phyloP scores from a whole-genome alignment of 2,797 vertebrate species.

The Muscicapa striata region DNA sequence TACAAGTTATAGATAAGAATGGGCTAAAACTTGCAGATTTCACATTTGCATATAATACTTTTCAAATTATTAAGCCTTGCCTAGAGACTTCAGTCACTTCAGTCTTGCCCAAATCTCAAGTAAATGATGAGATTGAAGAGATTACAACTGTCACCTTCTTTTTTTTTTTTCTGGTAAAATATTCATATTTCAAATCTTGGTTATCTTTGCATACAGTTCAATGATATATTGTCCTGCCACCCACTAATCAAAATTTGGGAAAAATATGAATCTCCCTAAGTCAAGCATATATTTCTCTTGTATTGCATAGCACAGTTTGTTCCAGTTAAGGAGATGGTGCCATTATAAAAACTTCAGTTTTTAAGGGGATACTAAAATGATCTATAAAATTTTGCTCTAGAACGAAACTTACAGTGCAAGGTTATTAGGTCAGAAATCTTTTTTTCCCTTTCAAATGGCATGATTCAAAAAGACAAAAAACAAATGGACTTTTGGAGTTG shows the following conservation, averaged over 20 bases:
- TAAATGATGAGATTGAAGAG: slow-evolving; percentile 70
- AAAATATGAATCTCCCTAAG: slow-evolving; percentile 44
- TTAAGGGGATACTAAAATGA: slow-evolving; percentile 4
- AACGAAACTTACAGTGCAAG: background rate
- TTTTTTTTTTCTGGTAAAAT: slow-evolving; percentile 55
- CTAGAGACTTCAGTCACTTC: slow-evolving; percentile 50
- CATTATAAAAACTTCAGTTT: slow-evolving; percentile 25
- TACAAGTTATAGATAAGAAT: slow-evolving; percentile 43
- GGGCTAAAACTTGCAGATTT: slow-evolving; percentile 49
- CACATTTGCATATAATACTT: slow-evolving; percentile 26
- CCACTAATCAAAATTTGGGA: slow-evolving; percentile 65
- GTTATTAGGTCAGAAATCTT: background rate
- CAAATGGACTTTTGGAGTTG: background rate
- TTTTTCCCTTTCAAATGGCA: background rate
- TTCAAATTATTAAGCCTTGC: slow-evolving; percentile 44
- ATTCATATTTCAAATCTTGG: slow-evolving; percentile 61
- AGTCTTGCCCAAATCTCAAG: slow-evolving; percentile 53
- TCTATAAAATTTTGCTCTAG: background rate
- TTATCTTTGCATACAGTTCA: slow-evolving; percentile 62
- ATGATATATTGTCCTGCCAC: slow-evolving; percentile 61
- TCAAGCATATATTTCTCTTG: slow-evolving; percentile 56
- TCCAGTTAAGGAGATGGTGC: background rate
- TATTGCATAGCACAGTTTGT: slow-evolving; percentile 41
- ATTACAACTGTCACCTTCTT: slow-evolving; percentile 69
- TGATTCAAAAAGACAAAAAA: background rate